Evolutionary conservation across 2,113 vertebrate species (phyloP).

Genomic region (Suricata suricatta): DNA sequence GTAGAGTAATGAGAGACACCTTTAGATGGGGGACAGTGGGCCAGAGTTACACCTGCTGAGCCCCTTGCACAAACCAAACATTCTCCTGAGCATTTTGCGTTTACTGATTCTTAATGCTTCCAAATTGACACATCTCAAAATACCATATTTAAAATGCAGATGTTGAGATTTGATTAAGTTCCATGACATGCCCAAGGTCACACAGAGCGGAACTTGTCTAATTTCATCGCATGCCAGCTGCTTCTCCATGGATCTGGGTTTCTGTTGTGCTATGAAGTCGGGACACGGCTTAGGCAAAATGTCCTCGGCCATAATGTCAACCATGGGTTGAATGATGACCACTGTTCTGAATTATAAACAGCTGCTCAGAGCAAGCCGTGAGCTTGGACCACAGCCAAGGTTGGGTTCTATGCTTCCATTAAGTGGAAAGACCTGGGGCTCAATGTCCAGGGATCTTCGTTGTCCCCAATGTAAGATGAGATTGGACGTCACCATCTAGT

Average conservation of each 20-base stretch:
- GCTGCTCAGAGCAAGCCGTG: neutral
- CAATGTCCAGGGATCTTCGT: neutral
- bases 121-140: neutral
- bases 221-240: neutral
- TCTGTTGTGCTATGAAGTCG: neutral
- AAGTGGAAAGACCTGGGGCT: neutral
- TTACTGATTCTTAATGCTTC: neutral
- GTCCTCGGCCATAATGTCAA: neutral
- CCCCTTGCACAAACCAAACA: no score
- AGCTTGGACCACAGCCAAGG: neutral
- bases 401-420: neutral
- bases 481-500: neutral
- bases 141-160: neutral
- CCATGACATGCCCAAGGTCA: neutral
- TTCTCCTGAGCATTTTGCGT: neutral
- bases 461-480: neutral
- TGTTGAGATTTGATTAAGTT: neutral
- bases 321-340: fast-evolving
- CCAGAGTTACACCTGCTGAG: neutral
- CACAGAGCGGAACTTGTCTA: neutral
- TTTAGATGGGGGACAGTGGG: neutral
- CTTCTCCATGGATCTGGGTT: neutral
- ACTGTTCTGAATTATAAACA: neutral
- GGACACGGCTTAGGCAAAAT: neutral
- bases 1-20: fast-evolving